Evolutionary conservation across 2,113 vertebrate genomes (phyloP).

Genomic region (Dicrurus megarhynchus): DNA sequence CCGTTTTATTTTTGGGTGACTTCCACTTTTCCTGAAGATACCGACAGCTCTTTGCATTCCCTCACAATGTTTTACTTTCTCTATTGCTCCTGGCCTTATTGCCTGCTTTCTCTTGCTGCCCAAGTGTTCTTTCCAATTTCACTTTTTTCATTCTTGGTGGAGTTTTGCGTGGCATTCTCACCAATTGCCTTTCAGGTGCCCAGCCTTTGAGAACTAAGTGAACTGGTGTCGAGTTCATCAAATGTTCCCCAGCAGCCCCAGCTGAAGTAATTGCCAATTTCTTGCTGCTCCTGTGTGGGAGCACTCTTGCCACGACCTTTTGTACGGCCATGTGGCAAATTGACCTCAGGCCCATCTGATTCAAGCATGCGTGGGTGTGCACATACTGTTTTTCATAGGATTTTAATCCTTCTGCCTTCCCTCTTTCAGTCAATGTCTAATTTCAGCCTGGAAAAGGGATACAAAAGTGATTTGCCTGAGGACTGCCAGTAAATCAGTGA

Average conservation of each 20-base stretch:
- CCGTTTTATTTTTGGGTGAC: background rate
- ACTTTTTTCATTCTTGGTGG: fast-evolving
- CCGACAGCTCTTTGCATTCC: fast-evolving
- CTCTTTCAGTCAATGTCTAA: background rate
- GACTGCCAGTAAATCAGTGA: background rate
- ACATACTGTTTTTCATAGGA: background rate
- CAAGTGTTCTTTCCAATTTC: background rate
- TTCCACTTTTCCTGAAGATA: background rate
- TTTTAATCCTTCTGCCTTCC: background rate
- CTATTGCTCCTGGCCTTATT: background rate
- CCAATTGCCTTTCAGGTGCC: background rate
- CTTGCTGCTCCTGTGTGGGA: background rate
- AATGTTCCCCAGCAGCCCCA: background rate
- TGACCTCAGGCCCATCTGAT: background rate
- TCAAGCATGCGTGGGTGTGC: fast-evolving
- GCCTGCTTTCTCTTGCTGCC: background rate
- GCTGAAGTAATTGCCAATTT: slow-evolving; percentile 4
- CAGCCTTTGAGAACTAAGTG: background rate
- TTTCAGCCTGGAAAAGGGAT: background rate
- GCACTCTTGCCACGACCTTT: background rate
- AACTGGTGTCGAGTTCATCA: background rate
- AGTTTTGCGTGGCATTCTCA: background rate
- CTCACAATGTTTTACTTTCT: background rate
- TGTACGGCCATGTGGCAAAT: background rate
- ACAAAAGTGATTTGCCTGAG: background rate